Evolutionary conservation across 2,888 invertebrate species (phyloP).

Genomic region (Tupiocoris notatus): DNA sequence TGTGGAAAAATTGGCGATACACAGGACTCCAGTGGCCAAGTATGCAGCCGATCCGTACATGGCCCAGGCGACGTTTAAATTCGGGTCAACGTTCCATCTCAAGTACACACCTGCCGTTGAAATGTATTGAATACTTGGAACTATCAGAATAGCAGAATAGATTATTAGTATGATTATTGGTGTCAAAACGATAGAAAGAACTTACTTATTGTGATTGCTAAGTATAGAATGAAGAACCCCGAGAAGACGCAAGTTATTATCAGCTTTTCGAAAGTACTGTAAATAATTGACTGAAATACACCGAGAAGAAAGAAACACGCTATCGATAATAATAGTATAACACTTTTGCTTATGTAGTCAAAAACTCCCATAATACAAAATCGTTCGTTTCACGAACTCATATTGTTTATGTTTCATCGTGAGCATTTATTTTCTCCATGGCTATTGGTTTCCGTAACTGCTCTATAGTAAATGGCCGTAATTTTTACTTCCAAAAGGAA

Average conservation of each 20-base stretch:
- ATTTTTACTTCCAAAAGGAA: no score
- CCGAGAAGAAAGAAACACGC: constrained; percentile 26
- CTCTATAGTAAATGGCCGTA: no score
- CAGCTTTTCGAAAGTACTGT: constrained; percentile 25
- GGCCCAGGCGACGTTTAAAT: constrained; percentile 30
- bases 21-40: constrained; percentile 14
- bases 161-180: not conserved
- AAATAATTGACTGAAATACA: constrained; percentile 13
- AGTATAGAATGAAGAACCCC: constrained; percentile 26
- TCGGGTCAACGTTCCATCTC: not conserved
- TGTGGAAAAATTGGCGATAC: not conserved
- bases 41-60: constrained; percentile 33
- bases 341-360: no score
- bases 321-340: no score
- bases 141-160: no score
- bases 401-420: no score
- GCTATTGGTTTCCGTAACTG: no score
- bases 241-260: constrained; percentile 23
- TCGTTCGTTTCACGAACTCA: no score
- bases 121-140: no score
- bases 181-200: not conserved
- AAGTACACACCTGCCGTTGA: constrained; percentile 5
- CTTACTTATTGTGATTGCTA: constrained; percentile 2
- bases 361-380: no score
- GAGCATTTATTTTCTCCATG: no score